These are phyloP conservation scores for Diabrotica balteata DNA, from an alignment of 2,888 invertebrate genomes.

Conservation along the genomic window DNA sequence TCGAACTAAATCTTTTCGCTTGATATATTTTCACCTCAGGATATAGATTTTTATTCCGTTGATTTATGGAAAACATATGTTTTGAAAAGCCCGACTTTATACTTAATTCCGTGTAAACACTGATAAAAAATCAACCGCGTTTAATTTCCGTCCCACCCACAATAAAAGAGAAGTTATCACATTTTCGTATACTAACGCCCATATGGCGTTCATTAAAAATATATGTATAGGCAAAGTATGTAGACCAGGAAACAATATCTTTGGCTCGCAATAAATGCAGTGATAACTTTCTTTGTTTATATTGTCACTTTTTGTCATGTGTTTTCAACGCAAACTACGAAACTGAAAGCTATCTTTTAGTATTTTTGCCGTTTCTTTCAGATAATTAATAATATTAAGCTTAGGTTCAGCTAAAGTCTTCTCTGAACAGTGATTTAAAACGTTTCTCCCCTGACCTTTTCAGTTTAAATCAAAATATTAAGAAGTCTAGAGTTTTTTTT, in stretches of 20 bases:
- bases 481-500: too few relatives aligned
- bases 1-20: background rate
- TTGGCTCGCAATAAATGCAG: too few relatives aligned
- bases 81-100: slow-evolving; percentile 5
- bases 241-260: background rate
- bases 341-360: too few relatives aligned
- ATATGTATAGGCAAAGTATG: background rate
- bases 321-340: too few relatives aligned
- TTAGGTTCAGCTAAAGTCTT: too few relatives aligned
- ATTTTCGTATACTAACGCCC: slow-evolving; percentile 28
- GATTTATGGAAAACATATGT: background rate
- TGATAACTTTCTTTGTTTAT: too few relatives aligned
- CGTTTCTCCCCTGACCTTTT: too few relatives aligned
- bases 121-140: slow-evolving; percentile 20
- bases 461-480: too few relatives aligned
- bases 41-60: background rate
- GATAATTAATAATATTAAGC: too few relatives aligned
- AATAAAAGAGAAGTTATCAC: slow-evolving; percentile 33
- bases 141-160: slow-evolving; percentile 34
- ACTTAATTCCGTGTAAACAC: slow-evolving; percentile 20
- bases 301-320: too few relatives aligned
- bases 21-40: background rate
- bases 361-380: too few relatives aligned
- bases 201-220: slow-evolving; percentile 34
- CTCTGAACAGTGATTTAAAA: too few relatives aligned